A percentile compares a stretch with the other conserved stretches of the same genome.
Evolutionary conservation across 64 coral and sea anemone species (phyloP).

Genomic region (Anthopleura sola): DNA sequence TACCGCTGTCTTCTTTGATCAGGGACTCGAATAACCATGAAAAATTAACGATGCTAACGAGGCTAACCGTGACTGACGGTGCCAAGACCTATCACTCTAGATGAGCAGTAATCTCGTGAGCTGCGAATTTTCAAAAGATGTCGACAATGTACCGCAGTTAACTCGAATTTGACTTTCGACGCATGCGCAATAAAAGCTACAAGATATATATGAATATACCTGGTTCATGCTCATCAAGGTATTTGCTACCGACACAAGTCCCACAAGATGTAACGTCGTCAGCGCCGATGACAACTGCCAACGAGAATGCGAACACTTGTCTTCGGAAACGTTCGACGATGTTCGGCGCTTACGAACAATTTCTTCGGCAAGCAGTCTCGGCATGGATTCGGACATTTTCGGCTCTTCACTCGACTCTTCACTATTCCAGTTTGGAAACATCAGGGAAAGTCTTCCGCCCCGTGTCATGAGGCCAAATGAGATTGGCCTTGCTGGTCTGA

Average conservation of each 20-base stretch:
- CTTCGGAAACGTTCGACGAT: neutral
- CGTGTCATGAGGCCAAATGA: conserved; percentile 92
- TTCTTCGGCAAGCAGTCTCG: conserved; percentile 31
- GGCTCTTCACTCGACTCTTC: conserved; percentile 16
- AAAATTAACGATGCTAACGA: too few relatives aligned
- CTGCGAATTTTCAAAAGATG: too few relatives aligned
- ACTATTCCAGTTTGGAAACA: conserved; percentile 86
- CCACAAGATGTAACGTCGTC: conserved; percentile 84
- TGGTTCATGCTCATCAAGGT: conserved; percentile 99
- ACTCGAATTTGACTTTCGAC: neutral
- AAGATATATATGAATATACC: neutral
- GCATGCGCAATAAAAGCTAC: neutral
- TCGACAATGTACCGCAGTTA: too few relatives aligned
- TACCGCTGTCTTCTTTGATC: too few relatives aligned
- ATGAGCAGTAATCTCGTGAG: too few relatives aligned
- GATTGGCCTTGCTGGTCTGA: conserved; percentile 84
- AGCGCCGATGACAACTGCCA: conserved; percentile 90
- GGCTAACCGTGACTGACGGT: too few relatives aligned
- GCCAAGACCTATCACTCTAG: too few relatives aligned
- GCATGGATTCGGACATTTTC: neutral
- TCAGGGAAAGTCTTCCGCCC: conserved; percentile 73
- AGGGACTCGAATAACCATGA: too few relatives aligned
- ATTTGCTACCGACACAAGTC: conserved; percentile 92
- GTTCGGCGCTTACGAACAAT: conserved; percentile 19
- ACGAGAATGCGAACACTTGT: conserved; percentile 63